Conservation (phyloP, 2,797 vertebrate genomes). For the Poliocrania exsul region DNA sequence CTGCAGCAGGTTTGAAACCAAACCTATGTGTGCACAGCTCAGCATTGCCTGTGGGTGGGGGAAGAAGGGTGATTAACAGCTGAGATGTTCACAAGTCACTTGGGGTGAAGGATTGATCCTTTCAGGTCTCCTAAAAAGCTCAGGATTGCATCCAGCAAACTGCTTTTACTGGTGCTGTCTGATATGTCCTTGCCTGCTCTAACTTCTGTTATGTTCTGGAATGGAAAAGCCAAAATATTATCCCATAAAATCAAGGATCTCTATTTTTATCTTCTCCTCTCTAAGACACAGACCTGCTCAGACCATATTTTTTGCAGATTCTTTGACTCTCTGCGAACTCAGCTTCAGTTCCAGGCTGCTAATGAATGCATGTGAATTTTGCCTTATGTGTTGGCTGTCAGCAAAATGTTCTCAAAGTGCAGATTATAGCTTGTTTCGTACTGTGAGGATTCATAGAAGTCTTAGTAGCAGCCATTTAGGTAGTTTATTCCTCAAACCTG, state of each 20-base stretch:
- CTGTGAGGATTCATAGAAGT: neutral
- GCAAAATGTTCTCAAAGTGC: neutral
- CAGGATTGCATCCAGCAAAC: neutral
- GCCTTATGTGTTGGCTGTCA: neutral
- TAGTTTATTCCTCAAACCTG: constrained; percentile 1
- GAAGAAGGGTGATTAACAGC: neutral
- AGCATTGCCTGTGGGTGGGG: fast-evolving
- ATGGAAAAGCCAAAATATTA: neutral
- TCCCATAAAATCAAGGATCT: neutral
- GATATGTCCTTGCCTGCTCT: neutral
- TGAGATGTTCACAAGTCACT: fast-evolving
- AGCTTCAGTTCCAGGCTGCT: neutral
- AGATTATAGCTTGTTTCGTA: constrained; percentile 4
- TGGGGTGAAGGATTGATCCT: neutral
- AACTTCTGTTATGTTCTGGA: neutral
- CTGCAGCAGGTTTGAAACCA: constrained; percentile 89
- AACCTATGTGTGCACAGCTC: fast-evolving
- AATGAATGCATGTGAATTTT: constrained; percentile 19
- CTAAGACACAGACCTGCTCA: neutral
- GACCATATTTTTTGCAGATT: neutral
- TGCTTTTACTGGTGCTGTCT: neutral
- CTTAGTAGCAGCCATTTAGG: constrained; percentile 13
- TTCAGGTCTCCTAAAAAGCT: neutral
- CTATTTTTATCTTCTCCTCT: neutral
- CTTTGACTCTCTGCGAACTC: neutral